Evolutionary conservation across 2,888 invertebrate species (phyloP), one percentile per base, ranked within the genome.

Genomic region (Lymantria dispar): DNA sequence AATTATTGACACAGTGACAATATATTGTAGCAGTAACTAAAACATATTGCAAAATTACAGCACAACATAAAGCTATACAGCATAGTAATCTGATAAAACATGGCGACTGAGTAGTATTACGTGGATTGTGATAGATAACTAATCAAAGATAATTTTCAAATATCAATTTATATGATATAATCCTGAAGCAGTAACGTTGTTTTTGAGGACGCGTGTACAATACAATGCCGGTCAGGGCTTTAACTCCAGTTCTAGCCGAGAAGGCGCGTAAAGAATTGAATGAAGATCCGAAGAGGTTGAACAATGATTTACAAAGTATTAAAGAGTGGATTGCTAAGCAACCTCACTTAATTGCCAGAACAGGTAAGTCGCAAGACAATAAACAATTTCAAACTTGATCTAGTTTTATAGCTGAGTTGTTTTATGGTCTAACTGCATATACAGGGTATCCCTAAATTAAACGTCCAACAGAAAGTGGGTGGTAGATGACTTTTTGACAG

Each of bases 261-360:
- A 85, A 85, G 60, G 93, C 94, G 1, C 76, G 78, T 41, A 57
- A 71, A 12, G 93, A 93, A 71, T 68, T 94, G 38, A 87, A 89
- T 54, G 94, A 94, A 74, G 88, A 91, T 62, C 90, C 92, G 0
- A 80, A 78, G 7, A 74, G 86, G 39, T 70, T 92, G 39, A 69
- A 72, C 0, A 82, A 84, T 50, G 92, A 93, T 66, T 74, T 94
- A 33, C 77, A 88, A 47, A 81, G 87, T 61, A 78, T 94, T 14
- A 91, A 88, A 63, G 87, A 92, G 33, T 94, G 94, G 94, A 66
- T 94, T 10, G 74, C 79, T 1, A 92, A 93, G 64, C 93, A 93
- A 64, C 91, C 91, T 0, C 92, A 94, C 70, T 70, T 94, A 15
- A 85, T 75, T 11, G 78, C 76, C 7, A 72, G 80, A 52, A 80